Evolutionary conservation across 2,888 invertebrate genomes (phyloP), one percentile per base, ranked within the genome.

Genomic region (Melieria picta): DNA sequence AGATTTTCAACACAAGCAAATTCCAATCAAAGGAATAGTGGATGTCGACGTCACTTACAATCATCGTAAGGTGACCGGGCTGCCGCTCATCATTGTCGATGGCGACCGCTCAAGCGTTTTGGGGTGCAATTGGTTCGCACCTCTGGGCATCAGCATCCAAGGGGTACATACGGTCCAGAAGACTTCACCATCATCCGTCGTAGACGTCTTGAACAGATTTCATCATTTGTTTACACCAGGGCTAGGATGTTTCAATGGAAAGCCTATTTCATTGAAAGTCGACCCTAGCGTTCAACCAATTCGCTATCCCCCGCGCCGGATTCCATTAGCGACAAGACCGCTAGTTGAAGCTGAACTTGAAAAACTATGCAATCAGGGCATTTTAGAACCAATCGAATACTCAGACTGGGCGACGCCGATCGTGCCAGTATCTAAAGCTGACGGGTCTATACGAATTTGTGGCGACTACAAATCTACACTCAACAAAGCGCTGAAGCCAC

Each of bases 381-480:
- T 80, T 60, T 65, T 79, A 30, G 76, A 71, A 56, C 56, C 62
- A n/a, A 16, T 65, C 2, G 62, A 71, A n/a, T 71, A 71, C 13
- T 62, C 65, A 11, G 60, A 68, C 65, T 70, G 64, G 50, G 70
- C 56, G 4, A 63, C 70, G 7, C 70, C 70, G 4, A 70, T 70
- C 46, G 70, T 70, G 1, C 65, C 65, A 5, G 70, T 64, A 45
- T 7, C 16, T 7, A 69, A 69, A 48, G 64, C 11, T 7, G 45
- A 69, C 16, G 4, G 45, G 30, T 30, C 63, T 42, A 30, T 64
- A n/a, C 48, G 64, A 30, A 75, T 80, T 47, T 79, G 80, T 65
- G 79, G 78, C 0, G 79, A 80, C 69, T 79, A 79, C 50, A 74
- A 65, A 75, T 67, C 71, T 13, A 84, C 83, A 0, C 16, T 85